Evolutionary conservation across 2,113 vertebrate genomes (phyloP), one percentile per base, ranked within the genome.

Genomic region (Ochotona princeps): DNA sequence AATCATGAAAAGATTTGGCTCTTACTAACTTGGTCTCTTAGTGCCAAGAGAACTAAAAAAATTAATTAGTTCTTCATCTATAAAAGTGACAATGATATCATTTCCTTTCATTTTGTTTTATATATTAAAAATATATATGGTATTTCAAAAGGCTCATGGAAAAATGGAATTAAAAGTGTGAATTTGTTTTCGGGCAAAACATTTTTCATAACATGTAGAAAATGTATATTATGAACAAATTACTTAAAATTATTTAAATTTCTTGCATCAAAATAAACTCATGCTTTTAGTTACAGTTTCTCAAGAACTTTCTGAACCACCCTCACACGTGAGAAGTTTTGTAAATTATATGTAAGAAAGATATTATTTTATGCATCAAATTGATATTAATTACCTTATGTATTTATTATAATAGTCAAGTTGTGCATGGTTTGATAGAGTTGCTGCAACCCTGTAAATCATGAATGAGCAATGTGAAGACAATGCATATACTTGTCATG

Each of bases 1-100:
- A 47, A 65, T 80, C n/a, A 25, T 49, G 63, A 67, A 91, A 72
- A 83, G 10, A 63, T 32, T 47, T 74, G 17, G 7, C 26, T 17
- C 23, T 38, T 60, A 35, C 18, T 9, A 25, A 3, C 28, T 70
- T 61, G 81, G 38, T 17, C 26, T 13, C 35, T 85, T n/a, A 92
- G 38, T 49, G n/a, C 44, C 75, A 75, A 60, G 25, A 73, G 32
- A 61, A 18, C 18, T 69, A 75, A 83, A 47, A 73, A 91, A 63
- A 74, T 89, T 67, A 32, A 44, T 88, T 51, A 49, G 9, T 44
- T 87, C 74, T 74, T 90, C 51, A 61, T 49, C 73, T 92, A 38
- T 26, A 61, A 47, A 38, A 15, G 25, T 38, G n/a, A 61, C 26
- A 81, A 86, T 81, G 54, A 30, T 44, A 20, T 47, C 8, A 44